Evolutionary conservation across 1,140 invertebrate species (phyloP).

Genomic region (Anthonomus grandis): DNA sequence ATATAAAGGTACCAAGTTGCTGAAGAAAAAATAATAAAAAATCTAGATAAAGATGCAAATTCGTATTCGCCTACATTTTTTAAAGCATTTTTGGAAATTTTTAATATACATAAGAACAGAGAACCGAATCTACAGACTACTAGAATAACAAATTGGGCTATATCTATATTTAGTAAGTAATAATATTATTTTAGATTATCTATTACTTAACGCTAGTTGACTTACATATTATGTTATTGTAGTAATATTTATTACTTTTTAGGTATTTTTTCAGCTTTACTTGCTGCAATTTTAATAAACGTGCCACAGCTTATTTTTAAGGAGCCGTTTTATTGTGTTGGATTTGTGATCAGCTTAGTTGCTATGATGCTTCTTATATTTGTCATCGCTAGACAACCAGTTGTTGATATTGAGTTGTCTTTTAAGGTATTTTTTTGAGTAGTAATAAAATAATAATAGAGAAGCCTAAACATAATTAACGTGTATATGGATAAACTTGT

Average conservation of each 20-base stretch:
- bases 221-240: neutral
- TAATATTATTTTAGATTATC: neutral
- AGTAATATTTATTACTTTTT: neutral
- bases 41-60: conserved; percentile 10
- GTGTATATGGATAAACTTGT: neutral
- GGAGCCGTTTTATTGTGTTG: conserved; percentile 23
- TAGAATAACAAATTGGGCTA: conserved; percentile 32
- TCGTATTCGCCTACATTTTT: conserved; percentile 2
- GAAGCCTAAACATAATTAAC: too few relatives aligned
- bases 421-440: conserved; percentile 39
- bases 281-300: conserved; percentile 25
- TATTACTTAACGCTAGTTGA: conserved; percentile 1
- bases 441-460: too few relatives aligned
- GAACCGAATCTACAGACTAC: conserved; percentile 29
- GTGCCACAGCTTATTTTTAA: conserved; percentile 15
- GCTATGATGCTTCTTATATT: conserved; percentile 21
- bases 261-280: conserved; percentile 26
- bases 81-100: conserved; percentile 30
- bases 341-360: conserved; percentile 20
- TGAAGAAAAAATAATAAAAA: conserved; percentile 17
- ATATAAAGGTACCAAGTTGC: conserved; percentile 24
- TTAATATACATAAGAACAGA: conserved; percentile 42
- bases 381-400: conserved; percentile 50
- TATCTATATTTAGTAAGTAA: conserved; percentile 34
- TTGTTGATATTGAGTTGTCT: conserved; percentile 25